A percentile compares a stretch with the other conserved stretches of the same genome.
These are phyloP conservation scores for Ormyrus rosae DNA, from an alignment of 2,888 invertebrate species.

Conservation along the genomic window DNA sequence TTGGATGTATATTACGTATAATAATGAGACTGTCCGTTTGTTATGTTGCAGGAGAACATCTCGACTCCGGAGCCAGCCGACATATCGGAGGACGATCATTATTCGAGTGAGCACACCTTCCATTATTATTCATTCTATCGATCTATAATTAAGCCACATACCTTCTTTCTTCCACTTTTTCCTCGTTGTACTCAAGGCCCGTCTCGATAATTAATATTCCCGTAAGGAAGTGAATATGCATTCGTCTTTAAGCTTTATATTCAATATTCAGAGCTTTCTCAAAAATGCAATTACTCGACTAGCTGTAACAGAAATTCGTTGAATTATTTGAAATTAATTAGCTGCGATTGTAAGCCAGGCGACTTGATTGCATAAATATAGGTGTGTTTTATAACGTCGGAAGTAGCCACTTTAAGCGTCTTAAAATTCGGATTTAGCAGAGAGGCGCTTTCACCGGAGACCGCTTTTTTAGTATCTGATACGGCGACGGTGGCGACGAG, in stretches of 20 bases:
- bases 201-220: slow-evolving; percentile 44
- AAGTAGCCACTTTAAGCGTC: too few relatives aligned
- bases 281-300: too few relatives aligned
- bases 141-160: slow-evolving; percentile 42
- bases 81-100: slow-evolving; percentile 84
- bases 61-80: slow-evolving; percentile 83
- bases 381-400: too few relatives aligned
- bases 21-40: slow-evolving; percentile 47
- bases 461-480: slow-evolving; percentile 22
- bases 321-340: too few relatives aligned
- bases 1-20: too few relatives aligned
- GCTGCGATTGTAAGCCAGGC: too few relatives aligned
- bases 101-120: slow-evolving; percentile 79
- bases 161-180: slow-evolving; percentile 38
- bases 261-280: too few relatives aligned
- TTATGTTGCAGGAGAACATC: slow-evolving; percentile 83
- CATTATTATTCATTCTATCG: slow-evolving; percentile 45
- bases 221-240: slow-evolving; percentile 10
- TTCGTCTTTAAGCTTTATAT: neutral
- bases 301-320: too few relatives aligned
- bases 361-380: too few relatives aligned
- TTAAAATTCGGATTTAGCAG: too few relatives aligned
- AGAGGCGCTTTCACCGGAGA: neutral
- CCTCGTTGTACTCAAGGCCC: slow-evolving; percentile 48
- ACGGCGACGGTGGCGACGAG: slow-evolving; percentile 27